Percentiles rank a stretch among this genome's conserved stretches.
These are phyloP conservation scores for Drosophila koepferae DNA, from an alignment of 2,888 invertebrate species.

Conservation along the genomic window DNA sequence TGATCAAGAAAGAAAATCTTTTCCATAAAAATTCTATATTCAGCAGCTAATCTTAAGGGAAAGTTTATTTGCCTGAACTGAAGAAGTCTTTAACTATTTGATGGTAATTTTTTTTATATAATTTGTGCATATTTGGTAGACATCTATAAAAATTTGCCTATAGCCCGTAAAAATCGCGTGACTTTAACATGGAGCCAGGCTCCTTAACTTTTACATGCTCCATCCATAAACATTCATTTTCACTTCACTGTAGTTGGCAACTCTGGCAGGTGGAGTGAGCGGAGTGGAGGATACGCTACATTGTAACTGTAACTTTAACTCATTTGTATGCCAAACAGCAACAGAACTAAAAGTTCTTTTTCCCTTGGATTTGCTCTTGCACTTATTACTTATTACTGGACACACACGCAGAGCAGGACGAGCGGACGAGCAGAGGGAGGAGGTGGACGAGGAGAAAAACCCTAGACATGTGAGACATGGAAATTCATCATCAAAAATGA, in stretches of 20 bases:
- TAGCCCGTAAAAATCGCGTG: not conserved
- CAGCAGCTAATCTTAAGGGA: too few relatives aligned
- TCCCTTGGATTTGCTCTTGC: slow-evolving; percentile 49
- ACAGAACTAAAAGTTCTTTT: slow-evolving; percentile 74
- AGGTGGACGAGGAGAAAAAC: slow-evolving; percentile 42
- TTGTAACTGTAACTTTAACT: slow-evolving; percentile 67
- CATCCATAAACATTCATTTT: slow-evolving; percentile 42
- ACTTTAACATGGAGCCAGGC: slow-evolving; percentile 24
- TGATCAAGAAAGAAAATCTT: too few relatives aligned
- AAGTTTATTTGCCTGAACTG: too few relatives aligned
- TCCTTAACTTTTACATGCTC: not conserved
- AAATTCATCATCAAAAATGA: slow-evolving; percentile 84
- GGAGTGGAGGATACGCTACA: not conserved
- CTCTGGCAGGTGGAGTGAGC: not conserved
- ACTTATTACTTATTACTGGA: slow-evolving; percentile 81
- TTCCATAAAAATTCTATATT: too few relatives aligned
- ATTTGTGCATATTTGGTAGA: too few relatives aligned
- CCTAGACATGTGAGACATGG: slow-evolving; percentile 80
- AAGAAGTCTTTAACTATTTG: too few relatives aligned
- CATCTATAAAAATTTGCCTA: not conserved
- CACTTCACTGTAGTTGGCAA: slow-evolving; percentile 43
- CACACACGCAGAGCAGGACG: slow-evolving; percentile 34
- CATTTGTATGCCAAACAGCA: slow-evolving; percentile 79
- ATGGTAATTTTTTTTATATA: too few relatives aligned
- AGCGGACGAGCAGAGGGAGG: not conserved